Conservation (phyloP, 2,888 invertebrate genomes). For the Sisyra nigra region DNA sequence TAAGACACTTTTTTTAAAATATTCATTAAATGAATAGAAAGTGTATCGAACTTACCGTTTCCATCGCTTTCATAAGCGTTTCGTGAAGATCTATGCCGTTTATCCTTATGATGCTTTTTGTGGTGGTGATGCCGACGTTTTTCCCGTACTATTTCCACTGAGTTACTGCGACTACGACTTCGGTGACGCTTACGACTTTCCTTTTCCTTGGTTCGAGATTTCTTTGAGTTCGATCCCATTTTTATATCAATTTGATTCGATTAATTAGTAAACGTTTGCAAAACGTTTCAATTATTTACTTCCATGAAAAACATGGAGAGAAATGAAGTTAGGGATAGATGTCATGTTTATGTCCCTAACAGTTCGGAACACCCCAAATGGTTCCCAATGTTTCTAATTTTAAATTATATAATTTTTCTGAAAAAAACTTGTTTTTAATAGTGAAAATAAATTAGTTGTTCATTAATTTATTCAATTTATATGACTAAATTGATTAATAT, state of each 20-base stretch:
- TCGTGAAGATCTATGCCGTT: constrained; percentile 21
- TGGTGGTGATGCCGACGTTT: constrained; percentile 38
- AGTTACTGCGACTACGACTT: constrained; percentile 38
- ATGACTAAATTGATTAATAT: no score
- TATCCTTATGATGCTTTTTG: constrained; percentile 30
- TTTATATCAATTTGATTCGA: constrained; percentile 9
- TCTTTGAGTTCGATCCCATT: constrained; percentile 57
- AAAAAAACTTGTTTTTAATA: no score
- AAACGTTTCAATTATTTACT: no score
- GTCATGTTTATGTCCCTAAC: no score
- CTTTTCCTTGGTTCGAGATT: constrained; percentile 43
- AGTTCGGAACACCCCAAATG: no score
- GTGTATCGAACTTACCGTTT: constrained; percentile 35
- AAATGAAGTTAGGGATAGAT: no score
- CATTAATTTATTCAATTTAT: no score
- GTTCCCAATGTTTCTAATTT: no score
- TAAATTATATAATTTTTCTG: no score
- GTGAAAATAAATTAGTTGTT: no score
- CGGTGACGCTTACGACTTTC: constrained; percentile 51
- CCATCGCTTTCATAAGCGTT: constrained; percentile 27
- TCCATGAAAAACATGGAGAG: no score
- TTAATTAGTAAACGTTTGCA: no score
- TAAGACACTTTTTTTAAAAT: constrained; percentile 7
- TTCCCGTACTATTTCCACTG: constrained; percentile 30
- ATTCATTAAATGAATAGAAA: constrained; percentile 9